Base-by-base conservation (phyloP, 2,888 invertebrate genomes). In the Apodemia zela region DNA sequence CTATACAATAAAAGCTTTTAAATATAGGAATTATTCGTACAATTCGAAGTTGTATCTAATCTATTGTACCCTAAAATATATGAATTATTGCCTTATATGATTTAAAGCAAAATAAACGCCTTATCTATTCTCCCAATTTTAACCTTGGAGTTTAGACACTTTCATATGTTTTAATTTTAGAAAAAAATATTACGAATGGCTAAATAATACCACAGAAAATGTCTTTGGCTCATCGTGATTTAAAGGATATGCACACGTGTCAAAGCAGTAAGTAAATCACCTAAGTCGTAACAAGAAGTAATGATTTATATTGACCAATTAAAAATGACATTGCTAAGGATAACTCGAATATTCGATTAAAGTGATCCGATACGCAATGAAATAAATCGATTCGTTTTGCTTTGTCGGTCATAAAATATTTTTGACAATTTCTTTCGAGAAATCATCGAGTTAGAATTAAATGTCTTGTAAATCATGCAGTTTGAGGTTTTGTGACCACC, bases 271-370 rank as follows among this genome's bases (percentile, higher is more conserved):
- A 84, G 89, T 91, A 91, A 91, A 90, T 91, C 91, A 90, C 80
- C 65, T 62, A 66, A 79, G 78, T 87, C 85, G 84, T 89, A 82
- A 90, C 83, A 79, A 83, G 78, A 74, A 77, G 54, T 83, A 80
- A 83, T 90, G 90, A 91, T 91, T 90, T 91, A 91, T 88, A 84
- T 75, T 69, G 78, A 82, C 80, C 89, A 91, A 91, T 90, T 90
- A 91, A 90, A 90, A 82, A 67, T 74, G 81, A 79, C 85, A 84
- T 85, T 83, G 83, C 21, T 51, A 51, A 51, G 51, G 51, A 51
- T 51, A 51, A 51, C 51, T 51, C 51, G 51, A 21, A 51, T 25
- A 51, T 51, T 51, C 51, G 66, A 71, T 75, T 65, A 70, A 72
- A 72, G 63, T 62, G 64, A 67, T 66, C 64, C 67, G 68, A 69